These are phyloP conservation scores for Cryptophagus acutangulus DNA, from an alignment of 2,888 invertebrate genomes.

Conservation along the genomic window DNA sequence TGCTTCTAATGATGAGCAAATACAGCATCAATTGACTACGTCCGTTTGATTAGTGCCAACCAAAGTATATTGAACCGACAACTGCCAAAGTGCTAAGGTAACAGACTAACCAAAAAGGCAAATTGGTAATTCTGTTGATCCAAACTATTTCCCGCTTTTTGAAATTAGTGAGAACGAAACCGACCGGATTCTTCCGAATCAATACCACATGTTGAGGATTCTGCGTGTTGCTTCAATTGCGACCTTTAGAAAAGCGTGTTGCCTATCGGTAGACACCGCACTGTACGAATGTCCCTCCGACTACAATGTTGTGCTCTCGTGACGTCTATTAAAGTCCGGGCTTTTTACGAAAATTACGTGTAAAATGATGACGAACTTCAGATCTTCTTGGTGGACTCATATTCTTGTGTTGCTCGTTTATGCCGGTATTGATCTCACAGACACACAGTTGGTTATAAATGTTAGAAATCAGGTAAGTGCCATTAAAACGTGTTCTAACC, in stretches of 20 bases:
- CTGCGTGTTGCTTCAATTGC: slow-evolving; percentile 19
- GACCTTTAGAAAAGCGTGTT: slow-evolving; percentile 29
- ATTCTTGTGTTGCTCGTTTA: slow-evolving; percentile 26
- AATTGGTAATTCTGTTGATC: no score
- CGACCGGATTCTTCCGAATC: no score
- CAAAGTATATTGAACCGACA: no score
- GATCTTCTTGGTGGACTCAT: not conserved
- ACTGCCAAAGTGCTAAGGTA: no score
- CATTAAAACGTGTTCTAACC: slow-evolving; percentile 31
- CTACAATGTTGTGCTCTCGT: slow-evolving; percentile 25
- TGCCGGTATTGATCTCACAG: slow-evolving; percentile 30
- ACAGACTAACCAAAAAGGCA: no score
- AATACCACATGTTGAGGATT: slow-evolving; percentile 22
- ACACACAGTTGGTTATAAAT: slow-evolving; percentile 42
- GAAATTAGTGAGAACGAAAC: no score
- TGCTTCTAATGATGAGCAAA: no score
- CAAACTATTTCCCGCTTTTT: no score
- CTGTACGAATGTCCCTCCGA: slow-evolving; percentile 30
- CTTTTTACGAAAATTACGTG: slow-evolving; percentile 23
- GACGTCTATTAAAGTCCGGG: no score
- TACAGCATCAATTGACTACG: no score
- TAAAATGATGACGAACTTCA: slow-evolving; percentile 4
- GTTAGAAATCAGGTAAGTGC: slow-evolving; percentile 44
- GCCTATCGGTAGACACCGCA: slow-evolving; percentile 31
- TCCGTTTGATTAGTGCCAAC: no score